Evolutionary conservation across 2,797 vertebrate species (phyloP).

Genomic region (Lacerta bilineata): DNA sequence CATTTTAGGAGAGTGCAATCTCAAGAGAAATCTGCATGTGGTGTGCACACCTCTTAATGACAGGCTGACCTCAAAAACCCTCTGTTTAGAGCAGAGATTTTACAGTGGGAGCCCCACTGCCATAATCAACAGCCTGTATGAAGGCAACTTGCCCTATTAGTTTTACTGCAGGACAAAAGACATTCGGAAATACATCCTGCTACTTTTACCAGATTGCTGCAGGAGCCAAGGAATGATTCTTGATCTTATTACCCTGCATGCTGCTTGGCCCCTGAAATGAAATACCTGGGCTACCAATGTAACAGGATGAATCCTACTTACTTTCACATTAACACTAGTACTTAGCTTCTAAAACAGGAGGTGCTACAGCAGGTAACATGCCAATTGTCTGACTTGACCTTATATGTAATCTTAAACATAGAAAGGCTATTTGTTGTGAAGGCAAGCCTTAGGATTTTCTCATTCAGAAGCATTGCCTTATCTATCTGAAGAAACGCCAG

Average conservation of each 20-base stretch:
- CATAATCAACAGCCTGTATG: background rate
- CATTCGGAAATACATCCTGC: background rate
- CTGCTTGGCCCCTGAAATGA: background rate
- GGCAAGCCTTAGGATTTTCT: background rate
- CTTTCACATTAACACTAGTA: background rate
- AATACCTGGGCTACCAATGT: background rate
- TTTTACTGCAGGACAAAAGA: constrained; percentile 3
- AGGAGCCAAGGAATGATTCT: background rate
- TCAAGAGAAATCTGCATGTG: background rate
- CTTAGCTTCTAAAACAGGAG: background rate
- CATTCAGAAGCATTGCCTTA: background rate
- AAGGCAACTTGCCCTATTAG: background rate
- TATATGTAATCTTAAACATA: background rate
- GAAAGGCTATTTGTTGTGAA: background rate
- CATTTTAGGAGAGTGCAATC: background rate
- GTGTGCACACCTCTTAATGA: background rate
- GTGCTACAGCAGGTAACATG: background rate
- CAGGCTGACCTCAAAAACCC: background rate
- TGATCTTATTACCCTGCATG: background rate
- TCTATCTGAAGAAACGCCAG: fast-evolving
- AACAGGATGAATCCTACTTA: background rate
- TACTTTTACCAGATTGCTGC: background rate
- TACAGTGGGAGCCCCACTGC: background rate
- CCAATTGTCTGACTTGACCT: background rate
- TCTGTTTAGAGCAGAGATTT: background rate